Base-by-base conservation (phyloP, 2,113 vertebrate species). In the Hippocampus comes region DNA sequence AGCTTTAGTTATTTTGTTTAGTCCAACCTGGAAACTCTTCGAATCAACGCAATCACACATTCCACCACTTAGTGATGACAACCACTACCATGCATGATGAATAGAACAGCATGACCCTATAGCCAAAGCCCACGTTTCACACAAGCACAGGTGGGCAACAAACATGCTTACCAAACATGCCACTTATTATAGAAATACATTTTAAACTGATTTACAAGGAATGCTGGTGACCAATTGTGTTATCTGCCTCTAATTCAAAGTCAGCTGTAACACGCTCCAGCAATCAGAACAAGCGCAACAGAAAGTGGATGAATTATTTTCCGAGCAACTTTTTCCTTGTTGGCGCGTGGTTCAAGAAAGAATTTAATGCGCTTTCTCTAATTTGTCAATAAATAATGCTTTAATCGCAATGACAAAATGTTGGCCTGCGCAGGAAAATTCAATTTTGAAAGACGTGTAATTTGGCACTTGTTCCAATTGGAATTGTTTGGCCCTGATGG, bases 361-460 rank as follows among this genome's bases (percentile, higher is more conserved):
- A 61, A 30, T 34, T 23, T 6, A 42, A 9, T 65, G 63, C 21
- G 43, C 14, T 20, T 46, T 65, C 11, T 5, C 34, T 23, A 20
- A 65, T 65, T 23, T 46, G 21, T 14, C 63, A 46, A 46, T 65
- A 65, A 65, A 23, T 65, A 43, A 65, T 43, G n/a, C 21, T 65
- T 65, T 3, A 42, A 42, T 64, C 2, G 4, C 18, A 12, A 43
- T 46, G 63, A 23, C 63, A 65, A 25, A 0, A 14, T 25, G 15
- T 65, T 65, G 41, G 63, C 41, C 14, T 23, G n/a, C 27, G 17
- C 21, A 23, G 38, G 21, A n/a, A 65, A 65, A 23, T 46, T 9
- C 10, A 15, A 43, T 65, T n/a, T 46, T 23, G 42, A 17, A 65
- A 65, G n/a, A 5, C n/a, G 41, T 43, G 63, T 15, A 46, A 15